Evolutionary conservation across 1,140 invertebrate genomes (phyloP).

Genomic region (Teleopsis dalmanni): DNA sequence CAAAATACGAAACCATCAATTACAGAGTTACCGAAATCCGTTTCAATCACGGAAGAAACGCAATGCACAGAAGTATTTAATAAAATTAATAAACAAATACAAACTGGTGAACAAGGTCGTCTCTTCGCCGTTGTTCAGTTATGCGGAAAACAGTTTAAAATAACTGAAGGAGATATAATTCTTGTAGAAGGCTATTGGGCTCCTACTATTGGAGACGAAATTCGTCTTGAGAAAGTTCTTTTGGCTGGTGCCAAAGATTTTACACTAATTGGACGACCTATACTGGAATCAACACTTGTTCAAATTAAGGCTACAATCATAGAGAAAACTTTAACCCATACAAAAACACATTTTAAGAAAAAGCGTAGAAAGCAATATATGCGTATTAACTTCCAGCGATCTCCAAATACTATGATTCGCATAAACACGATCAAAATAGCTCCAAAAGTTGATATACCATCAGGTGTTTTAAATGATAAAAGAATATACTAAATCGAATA

Average conservation of each 20-base stretch:
- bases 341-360: slow-evolving; percentile 67
- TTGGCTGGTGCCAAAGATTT: slow-evolving; percentile 79
- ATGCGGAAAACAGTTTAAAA: slow-evolving; percentile 76
- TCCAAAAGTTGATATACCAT: slow-evolving; percentile 21
- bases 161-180: slow-evolving; percentile 80
- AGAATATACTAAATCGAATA: no score
- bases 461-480: not conserved
- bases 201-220: slow-evolving; percentile 71
- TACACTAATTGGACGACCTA: slow-evolving; percentile 72
- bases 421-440: slow-evolving; percentile 62
- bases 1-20: slow-evolving; percentile 21
- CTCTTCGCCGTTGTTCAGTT: slow-evolving; percentile 82
- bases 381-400: slow-evolving; percentile 64
- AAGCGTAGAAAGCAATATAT: slow-evolving; percentile 68
- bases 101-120: slow-evolving; percentile 53
- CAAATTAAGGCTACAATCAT: slow-evolving; percentile 77
- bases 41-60: no score
- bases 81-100: slow-evolving; percentile 55
- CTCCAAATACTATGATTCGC: slow-evolving; percentile 63
- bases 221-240: slow-evolving; percentile 80
- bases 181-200: slow-evolving; percentile 77
- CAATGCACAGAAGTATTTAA: slow-evolving; percentile 43
- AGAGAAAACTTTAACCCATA: slow-evolving; percentile 81
- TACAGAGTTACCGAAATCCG: not conserved
- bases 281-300: slow-evolving; percentile 68